A percentile compares a stretch with the other conserved stretches of the same genome.
phyloP scores from a whole-genome alignment of 2,888 invertebrate species.

The Morpho helenor region DNA sequence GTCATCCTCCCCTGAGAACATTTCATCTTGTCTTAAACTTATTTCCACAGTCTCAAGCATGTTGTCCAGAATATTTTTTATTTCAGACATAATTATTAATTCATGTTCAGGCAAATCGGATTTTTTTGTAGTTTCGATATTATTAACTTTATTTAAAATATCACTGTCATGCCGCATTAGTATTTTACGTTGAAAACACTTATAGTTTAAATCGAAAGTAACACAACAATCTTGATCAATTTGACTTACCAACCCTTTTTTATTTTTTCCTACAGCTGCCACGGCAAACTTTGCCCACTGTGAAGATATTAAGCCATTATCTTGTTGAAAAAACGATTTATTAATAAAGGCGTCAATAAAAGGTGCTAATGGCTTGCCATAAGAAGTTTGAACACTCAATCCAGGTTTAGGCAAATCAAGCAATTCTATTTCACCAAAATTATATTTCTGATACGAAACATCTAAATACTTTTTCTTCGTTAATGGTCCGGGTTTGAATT shows the following conservation, averaged over 20 bases:
- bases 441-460: slow-evolving; percentile 58
- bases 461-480: slow-evolving; percentile 67
- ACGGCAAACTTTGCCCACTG: slow-evolving; percentile 79
- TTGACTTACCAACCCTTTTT: slow-evolving; percentile 37
- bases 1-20: slow-evolving; percentile 53
- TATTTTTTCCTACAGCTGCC: slow-evolving; percentile 59
- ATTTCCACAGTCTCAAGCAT: slow-evolving; percentile 81
- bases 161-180: slow-evolving; percentile 62
- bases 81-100: slow-evolving; percentile 34
- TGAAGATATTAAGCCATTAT: slow-evolving; percentile 58
- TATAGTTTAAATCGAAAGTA: slow-evolving; percentile 79
- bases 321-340: slow-evolving; percentile 42
- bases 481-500: slow-evolving; percentile 80
- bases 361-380: slow-evolving; percentile 66
- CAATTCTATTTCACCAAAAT: slow-evolving; percentile 64
- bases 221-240: slow-evolving; percentile 47
- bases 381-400: slow-evolving; percentile 66
- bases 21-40: slow-evolving; percentile 75
- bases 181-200: slow-evolving; percentile 76
- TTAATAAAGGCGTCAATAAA: slow-evolving; percentile 60
- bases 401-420: slow-evolving; percentile 70
- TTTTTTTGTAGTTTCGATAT: slow-evolving; percentile 3
- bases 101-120: slow-evolving; percentile 5
- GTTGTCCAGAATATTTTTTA: slow-evolving; percentile 67
- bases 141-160: slow-evolving; percentile 5